Conservation (phyloP, 2,888 invertebrate species). For the Caenorhabditis becei region DNA sequence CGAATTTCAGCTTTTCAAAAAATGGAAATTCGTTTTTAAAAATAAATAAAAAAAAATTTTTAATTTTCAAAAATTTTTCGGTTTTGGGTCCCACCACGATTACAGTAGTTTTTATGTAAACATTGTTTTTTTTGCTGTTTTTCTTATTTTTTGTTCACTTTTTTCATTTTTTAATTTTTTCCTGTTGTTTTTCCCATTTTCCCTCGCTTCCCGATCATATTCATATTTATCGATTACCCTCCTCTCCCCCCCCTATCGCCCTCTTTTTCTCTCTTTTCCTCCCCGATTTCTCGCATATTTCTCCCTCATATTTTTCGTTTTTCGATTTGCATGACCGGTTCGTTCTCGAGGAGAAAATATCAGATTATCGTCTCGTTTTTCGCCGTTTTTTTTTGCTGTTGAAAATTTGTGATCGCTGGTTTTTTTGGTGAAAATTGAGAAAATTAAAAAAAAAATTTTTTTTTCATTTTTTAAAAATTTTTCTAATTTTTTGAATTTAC, state of each 20-base stretch:
- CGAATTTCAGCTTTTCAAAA: no score
- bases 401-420: no score
- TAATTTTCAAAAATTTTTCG: neutral
- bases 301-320: neutral
- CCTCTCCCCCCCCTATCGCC: neutral
- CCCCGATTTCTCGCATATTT: neutral
- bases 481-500: no score
- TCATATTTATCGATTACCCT: neutral
- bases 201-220: neutral
- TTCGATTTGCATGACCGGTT: slow-evolving; percentile 49
- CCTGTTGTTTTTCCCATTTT: slow-evolving; percentile 10
- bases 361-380: neutral
- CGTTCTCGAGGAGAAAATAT: neutral
- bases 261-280: neutral
- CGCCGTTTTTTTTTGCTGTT: neutral
- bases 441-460: neutral
- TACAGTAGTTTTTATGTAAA: neutral
- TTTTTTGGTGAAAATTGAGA: no score
- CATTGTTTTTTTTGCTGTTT: neutral
- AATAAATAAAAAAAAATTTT: neutral
- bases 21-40: no score
- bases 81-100: neutral
- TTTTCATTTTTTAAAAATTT: no score
- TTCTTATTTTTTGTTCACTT: neutral
- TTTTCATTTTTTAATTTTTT: no score